Base-by-base conservation (phyloP, 2,113 vertebrate species). In the Chaenocephalus aceratus region DNA sequence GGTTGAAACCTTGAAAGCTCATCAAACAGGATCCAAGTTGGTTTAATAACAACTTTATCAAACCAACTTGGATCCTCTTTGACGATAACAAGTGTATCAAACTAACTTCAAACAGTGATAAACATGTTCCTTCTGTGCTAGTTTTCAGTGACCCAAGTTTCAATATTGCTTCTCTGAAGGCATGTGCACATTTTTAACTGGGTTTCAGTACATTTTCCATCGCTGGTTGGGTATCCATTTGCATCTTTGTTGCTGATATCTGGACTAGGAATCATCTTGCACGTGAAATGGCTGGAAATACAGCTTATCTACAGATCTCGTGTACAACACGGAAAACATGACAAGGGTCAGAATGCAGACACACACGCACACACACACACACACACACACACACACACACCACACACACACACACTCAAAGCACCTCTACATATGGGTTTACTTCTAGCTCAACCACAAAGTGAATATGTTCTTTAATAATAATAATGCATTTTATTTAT, bases 241-340 rank as follows among this genome's bases (percentile, higher is more conserved):
- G 67, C 44, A 2, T 46, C 53, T 1, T 66, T 96, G 13, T 53
- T 94, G 61, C 82, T 88, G 9, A 2, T 94, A 2, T 49, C 94
- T 77, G 69, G 79, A 10, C 75, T 89, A 26, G 75, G 60, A 30
- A 84, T 87, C 0, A 51, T 95, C 48, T 21, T 96, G 62, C 95
- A 92, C 70, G 62, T 83, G 23, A 89, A 96, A 84, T 95, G 96
- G 96, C 88, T 97, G 66, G 97, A 98, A 91, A 80, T 97, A 34
- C 84, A 94, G 65, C 87, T 98, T 14, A 87, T 97, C 18, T 97
- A 91, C 88, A 92, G 93, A 85, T 95, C 92, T 80, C 93, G 91
- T 72, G 58, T 93, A 63, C 89, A 67, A 74, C 85, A 78, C 79
- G 91, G 83, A 1, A 90, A 95, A 84, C 88, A 70, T 0, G 53